A percentile compares a stretch with the other conserved stretches of the same genome.
Evolutionary conservation across 2,113 vertebrate species (phyloP).

Genomic region (Cebidichthys violaceus): DNA sequence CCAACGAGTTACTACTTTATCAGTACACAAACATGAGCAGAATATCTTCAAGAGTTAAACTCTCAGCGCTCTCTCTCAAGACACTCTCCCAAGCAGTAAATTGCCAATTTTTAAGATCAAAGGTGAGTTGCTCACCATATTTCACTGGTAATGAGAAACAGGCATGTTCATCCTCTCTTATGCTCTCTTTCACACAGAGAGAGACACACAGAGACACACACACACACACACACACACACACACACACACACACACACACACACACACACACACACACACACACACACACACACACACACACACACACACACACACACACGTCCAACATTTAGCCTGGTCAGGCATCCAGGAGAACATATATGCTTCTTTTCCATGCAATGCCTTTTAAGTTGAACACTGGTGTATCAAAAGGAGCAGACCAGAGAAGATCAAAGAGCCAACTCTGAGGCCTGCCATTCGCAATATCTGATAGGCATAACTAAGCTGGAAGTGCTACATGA

Average conservation of each 20-base stretch:
- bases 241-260: slow-evolving; percentile 25
- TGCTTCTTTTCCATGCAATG: slow-evolving; percentile 39
- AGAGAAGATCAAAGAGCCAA: slow-evolving; percentile 70
- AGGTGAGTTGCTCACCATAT: slow-evolving; percentile 49
- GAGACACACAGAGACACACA: too few relatives aligned
- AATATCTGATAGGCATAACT: slow-evolving; percentile 47
- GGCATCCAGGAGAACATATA: slow-evolving; percentile 32
- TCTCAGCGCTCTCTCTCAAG: slow-evolving; percentile 11
- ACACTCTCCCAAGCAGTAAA: slow-evolving; percentile 57
- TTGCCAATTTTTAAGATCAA: slow-evolving; percentile 69
- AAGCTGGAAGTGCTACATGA: slow-evolving; percentile 31
- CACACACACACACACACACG: slow-evolving; percentile 22
- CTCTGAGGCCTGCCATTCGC: slow-evolving; percentile 52
- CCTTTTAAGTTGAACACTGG: slow-evolving; percentile 60
- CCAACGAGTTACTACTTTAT: slow-evolving; percentile 45
- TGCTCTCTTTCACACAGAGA: slow-evolving; percentile 3
- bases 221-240: slow-evolving; percentile 16
- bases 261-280: slow-evolving; percentile 22
- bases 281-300: slow-evolving; percentile 20
- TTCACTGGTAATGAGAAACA: slow-evolving; percentile 71
- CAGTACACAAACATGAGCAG: slow-evolving; percentile 15
- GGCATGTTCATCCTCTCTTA: slow-evolving; percentile 37
- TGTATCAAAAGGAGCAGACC: slow-evolving; percentile 69
- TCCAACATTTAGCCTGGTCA: slow-evolving; percentile 29
- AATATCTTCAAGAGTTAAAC: slow-evolving; percentile 30